Evolutionary conservation across 1,140 invertebrate species (phyloP), one percentile per base, ranked within the genome.

Genomic region (Hormaphis cornu): DNA sequence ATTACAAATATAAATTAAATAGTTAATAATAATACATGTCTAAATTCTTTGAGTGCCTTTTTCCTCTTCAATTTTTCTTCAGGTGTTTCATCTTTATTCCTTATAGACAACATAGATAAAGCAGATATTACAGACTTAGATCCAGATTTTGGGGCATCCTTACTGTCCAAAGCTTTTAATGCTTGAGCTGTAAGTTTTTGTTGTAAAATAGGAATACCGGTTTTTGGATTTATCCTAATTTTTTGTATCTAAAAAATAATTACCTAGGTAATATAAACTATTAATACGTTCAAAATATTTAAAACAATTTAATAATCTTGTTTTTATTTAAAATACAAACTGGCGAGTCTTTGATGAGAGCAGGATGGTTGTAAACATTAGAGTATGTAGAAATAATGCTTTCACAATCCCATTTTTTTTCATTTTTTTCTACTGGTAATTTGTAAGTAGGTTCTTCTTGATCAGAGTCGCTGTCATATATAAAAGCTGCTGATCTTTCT

Each of bases 341-440:
- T 1, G 26, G 35, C 16, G 86, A 85, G 73, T 93, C 91, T 53
- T 82, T 80, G 71, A 96, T 96, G 6, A 95, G 56, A 79, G 90
- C 91, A 0, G 93, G 93, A 81, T 90, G 90, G 79, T 96, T 95
- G 75, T 93, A 93, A 50, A 90, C 81, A 75, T 89, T 95, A 9
- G 91, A 95, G 77, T 94, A 93, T 3, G 90, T 93, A 22, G 87
- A 90, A 8, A 95, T 77, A 75, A 97, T 91, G 70, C 89, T 91
- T 80, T 97, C 89, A 78, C 94, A 97, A 80, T 98, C 95, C 90
- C 91, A 97, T 78, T 87, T 87, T 77, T 88, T 86, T 73, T 85
- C 81, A 18, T 84, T 79, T 44, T 50, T 83, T 20, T 48, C 61
- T 33, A 66, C 42, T 6, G 61, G 44, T 35, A 66, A 7, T 48